Conservation (phyloP, 2,797 vertebrate species). For the Malurus leucopterus region DNA sequence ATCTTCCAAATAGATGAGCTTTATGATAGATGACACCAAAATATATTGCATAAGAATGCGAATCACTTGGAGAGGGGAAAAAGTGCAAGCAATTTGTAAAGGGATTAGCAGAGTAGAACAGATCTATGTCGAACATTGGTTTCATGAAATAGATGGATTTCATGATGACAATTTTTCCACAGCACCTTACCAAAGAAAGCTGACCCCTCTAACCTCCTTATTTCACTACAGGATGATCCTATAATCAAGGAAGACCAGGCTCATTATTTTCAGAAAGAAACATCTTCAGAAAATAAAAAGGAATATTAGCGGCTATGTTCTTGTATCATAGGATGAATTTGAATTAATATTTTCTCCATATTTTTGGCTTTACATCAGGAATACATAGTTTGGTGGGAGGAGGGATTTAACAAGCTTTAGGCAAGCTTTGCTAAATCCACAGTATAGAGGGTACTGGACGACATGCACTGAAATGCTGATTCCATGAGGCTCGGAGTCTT, state of each 20-base stretch:
- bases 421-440: slow-evolving; percentile 42
- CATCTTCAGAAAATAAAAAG: not conserved
- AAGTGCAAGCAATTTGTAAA: slow-evolving; percentile 7
- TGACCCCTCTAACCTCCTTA: not conserved
- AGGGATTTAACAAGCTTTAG: slow-evolving; percentile 29
- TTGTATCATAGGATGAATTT: slow-evolving; percentile 8
- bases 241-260: not conserved
- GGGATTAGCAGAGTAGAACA: not conserved
- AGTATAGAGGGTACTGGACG: not conserved
- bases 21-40: slow-evolving; percentile 34
- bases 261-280: slow-evolving; percentile 24
- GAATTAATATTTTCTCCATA: slow-evolving; percentile 20
- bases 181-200: not conserved
- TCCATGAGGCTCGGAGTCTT: not conserved
- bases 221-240: slow-evolving; percentile 4
- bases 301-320: not conserved
- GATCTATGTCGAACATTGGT: not conserved
- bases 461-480: slow-evolving; percentile 36
- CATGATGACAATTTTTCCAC: not conserved
- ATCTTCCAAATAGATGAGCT: not conserved
- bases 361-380: slow-evolving; percentile 41
- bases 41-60: slow-evolving; percentile 6
- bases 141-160: slow-evolving; percentile 8
- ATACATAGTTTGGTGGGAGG: not conserved
- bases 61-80: not conserved